These are phyloP conservation scores for Ctenopoma kingsleyae DNA, from an alignment of 2,797 vertebrate species.

Conservation along the genomic window DNA sequence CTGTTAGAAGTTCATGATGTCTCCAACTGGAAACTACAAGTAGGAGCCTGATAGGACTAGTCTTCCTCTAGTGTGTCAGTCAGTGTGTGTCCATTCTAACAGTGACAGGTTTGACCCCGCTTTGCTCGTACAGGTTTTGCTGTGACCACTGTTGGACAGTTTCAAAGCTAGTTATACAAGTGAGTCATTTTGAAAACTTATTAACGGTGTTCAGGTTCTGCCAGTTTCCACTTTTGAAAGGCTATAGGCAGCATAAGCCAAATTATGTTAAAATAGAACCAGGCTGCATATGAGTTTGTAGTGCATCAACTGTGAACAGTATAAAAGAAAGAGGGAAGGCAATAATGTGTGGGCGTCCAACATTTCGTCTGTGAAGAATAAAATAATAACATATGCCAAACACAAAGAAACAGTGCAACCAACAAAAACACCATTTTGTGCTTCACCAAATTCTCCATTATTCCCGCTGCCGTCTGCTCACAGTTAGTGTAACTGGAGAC, in stretches of 20 bases:
- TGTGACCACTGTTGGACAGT: neutral
- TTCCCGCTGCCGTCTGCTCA: neutral
- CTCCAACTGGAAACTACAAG: too few relatives aligned
- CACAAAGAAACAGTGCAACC: neutral
- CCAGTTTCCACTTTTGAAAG: neutral
- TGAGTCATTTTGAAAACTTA: constrained; percentile 10
- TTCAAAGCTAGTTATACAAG: constrained; percentile 6
- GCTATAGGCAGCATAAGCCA: neutral
- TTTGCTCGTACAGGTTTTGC: neutral
- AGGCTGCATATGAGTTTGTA: constrained; percentile 6
- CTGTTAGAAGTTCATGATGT: too few relatives aligned
- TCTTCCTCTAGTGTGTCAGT: too few relatives aligned
- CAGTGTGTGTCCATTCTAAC: neutral
- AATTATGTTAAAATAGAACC: constrained; percentile 16
- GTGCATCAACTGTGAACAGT: constrained; percentile 13
- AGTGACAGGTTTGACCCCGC: neutral
- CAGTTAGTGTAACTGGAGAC: neutral
- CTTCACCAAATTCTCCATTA: neutral
- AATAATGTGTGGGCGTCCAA: constrained; percentile 9
- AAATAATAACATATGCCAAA: constrained; percentile 13
- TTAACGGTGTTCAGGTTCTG: neutral
- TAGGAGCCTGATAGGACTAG: too few relatives aligned
- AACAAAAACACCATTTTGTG: neutral
- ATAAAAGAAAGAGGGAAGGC: constrained; percentile 6
- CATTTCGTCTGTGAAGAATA: constrained; percentile 5